These are phyloP conservation scores for Vollenhovia emeryi DNA, from an alignment of 1,140 invertebrate genomes.

Conservation along the genomic window DNA sequence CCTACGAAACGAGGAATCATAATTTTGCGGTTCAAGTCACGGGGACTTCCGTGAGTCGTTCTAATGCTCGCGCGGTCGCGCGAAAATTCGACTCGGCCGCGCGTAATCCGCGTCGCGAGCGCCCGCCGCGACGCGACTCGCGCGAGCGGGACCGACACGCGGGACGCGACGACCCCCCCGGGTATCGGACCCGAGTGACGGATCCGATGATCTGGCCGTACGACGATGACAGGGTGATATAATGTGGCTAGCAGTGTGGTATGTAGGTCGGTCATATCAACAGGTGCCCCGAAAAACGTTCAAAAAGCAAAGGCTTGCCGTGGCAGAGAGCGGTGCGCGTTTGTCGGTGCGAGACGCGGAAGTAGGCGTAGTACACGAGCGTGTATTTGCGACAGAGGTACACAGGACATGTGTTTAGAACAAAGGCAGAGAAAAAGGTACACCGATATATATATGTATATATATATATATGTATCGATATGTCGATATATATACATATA, in stretches of 20 bases:
- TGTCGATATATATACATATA: conserved; percentile 22
- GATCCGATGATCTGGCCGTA: conserved; percentile 9
- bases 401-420: conserved; percentile 29
- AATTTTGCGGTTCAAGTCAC: neutral
- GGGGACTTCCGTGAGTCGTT: neutral
- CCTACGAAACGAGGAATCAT: neutral
- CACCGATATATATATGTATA: conserved; percentile 29
- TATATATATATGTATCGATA: conserved; percentile 14
- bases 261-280: conserved; percentile 75
- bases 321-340: conserved; percentile 62
- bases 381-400: conserved; percentile 45
- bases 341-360: conserved; percentile 54
- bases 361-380: conserved; percentile 13
- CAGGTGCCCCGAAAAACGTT: conserved; percentile 77
- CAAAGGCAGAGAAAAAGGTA: conserved; percentile 47
- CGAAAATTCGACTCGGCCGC: neutral
- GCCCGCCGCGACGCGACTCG: neutral
- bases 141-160: neutral
- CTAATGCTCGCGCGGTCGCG: neutral
- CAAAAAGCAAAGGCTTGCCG: conserved; percentile 73
- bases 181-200: neutral
- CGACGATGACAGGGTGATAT: conserved; percentile 41
- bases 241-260: conserved; percentile 57
- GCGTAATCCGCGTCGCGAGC: neutral
- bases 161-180: neutral